Evolutionary conservation across 2,797 vertebrate genomes (phyloP).

Genomic region (Anabacerthia variegaticeps): DNA sequence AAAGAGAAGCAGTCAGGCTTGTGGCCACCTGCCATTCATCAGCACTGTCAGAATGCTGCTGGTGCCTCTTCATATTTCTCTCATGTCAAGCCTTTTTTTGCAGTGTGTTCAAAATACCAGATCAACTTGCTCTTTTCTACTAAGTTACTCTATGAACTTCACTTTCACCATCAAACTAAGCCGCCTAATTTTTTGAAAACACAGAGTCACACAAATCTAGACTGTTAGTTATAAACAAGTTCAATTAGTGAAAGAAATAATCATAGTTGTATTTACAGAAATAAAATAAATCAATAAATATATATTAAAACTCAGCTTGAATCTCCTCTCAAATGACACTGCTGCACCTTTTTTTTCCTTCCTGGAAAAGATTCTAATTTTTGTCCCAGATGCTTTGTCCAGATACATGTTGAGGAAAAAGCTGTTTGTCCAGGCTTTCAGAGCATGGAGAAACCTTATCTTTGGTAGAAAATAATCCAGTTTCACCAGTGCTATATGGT

Average conservation of each 20-base stretch:
- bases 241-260: neutral
- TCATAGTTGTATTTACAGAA: neutral
- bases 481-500: neutral
- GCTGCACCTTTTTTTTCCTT: neutral
- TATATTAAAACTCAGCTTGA: neutral
- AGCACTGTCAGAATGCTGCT: neutral
- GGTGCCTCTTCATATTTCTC: neutral
- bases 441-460: neutral
- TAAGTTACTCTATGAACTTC: neutral
- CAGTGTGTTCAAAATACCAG: slow-evolving; percentile 3
- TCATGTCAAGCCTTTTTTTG: neutral
- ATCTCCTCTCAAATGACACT: neutral
- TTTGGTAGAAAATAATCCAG: neutral
- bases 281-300: neutral
- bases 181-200: neutral
- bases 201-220: neutral
- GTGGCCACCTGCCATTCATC: slow-evolving; percentile 35
- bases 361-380: neutral
- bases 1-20: neutral
- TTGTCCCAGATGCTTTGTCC: neutral
- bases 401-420: neutral
- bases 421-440: neutral
- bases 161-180: neutral
- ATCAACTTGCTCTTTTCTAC: neutral
- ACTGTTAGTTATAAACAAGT: neutral